Evolutionary conservation across 2,113 vertebrate species (phyloP), one percentile per base, ranked within the genome.

Genomic region (Ursus arctos): DNA sequence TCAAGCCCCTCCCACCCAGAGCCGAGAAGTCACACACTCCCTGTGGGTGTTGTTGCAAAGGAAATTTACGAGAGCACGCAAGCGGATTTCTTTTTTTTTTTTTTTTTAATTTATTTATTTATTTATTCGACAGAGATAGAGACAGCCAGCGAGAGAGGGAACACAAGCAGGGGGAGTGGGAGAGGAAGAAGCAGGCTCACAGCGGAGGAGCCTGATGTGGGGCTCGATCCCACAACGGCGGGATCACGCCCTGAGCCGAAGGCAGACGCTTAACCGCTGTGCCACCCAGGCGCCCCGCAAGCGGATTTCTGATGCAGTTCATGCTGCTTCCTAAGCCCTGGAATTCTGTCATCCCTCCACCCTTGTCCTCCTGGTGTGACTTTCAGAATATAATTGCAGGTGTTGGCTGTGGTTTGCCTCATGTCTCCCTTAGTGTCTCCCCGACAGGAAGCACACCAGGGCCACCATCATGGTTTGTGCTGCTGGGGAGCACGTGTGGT

Each of bases 401-500:
- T 43, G 59, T 26, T 53, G 26, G 31, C 81, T 63, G 33, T 47
- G 67, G 74, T 67, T 74, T 65, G 15, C 4, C 26, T 72, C 36
- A 33, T 79, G 76, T 85, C 87, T 86, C 61, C 77, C 55, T 19
- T n/a, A 67, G 47, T 16, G 11, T 28, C 40, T 88, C 77, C 82
- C 21, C 61, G 18, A 21, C 51, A 88, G 96, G 95, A 96, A 88
- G 22, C 22, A n/a, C 65, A 4, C 63, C 53, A 61, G 10, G 84
- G 16, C 95, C 7, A 0, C 67, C 16, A 16, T 28, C 15, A 36
- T 81, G 43, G 83, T 13, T 72, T 72, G 9, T 8, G 18, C 90
- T 53, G 26, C 71, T 0, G 0, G 28, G 55, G 43, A 79, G 7
- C 24, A 33, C 2, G 2, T 8, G 0, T 63, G 77, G 4, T 53